A percentile compares a stretch with the other conserved stretches of the same genome.
phyloP scores from a whole-genome alignment of 2,888 invertebrate genomes.

The Danaus chrysippus region DNA sequence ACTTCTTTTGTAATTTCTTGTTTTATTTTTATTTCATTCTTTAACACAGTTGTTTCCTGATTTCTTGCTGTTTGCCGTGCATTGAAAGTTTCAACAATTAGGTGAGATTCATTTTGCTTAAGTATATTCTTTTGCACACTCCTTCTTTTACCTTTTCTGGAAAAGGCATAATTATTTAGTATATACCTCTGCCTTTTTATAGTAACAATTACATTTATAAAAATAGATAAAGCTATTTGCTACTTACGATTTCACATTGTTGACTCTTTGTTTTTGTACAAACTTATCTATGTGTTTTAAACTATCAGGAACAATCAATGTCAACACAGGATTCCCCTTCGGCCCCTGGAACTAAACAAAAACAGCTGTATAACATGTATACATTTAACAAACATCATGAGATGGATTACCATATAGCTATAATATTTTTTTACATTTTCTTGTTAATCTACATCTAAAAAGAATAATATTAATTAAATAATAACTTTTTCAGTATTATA shows the following conservation, averaged over 20 bases:
- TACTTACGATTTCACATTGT: slow-evolving; percentile 54
- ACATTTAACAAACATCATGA: background rate
- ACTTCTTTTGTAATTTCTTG: background rate
- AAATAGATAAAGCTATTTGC: background rate
- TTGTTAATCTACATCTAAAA: background rate
- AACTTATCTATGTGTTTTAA: slow-evolving; percentile 67
- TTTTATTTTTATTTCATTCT: slow-evolving; percentile 6
- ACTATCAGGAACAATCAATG: slow-evolving; percentile 58
- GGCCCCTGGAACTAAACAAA: slow-evolving; percentile 51
- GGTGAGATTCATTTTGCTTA: slow-evolving; percentile 24
- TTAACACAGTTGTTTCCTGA: background rate
- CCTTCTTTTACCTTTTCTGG: slow-evolving; percentile 63
- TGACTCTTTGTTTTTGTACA: slow-evolving; percentile 57
- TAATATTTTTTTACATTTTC: no score
- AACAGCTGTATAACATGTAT: slow-evolving; percentile 2
- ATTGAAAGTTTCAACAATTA: slow-evolving; percentile 37
- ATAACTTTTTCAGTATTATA: background rate
- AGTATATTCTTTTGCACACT: slow-evolving; percentile 46
- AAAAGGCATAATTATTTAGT: slow-evolving; percentile 17
- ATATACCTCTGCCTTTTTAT: no score
- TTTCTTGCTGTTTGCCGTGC: slow-evolving; percentile 12
- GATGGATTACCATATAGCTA: background rate
- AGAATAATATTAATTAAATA: background rate
- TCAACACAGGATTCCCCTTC: slow-evolving; percentile 52
- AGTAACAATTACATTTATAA: background rate